Conservation (phyloP, 2,888 invertebrate species). For the Cantharis rufa region DNA sequence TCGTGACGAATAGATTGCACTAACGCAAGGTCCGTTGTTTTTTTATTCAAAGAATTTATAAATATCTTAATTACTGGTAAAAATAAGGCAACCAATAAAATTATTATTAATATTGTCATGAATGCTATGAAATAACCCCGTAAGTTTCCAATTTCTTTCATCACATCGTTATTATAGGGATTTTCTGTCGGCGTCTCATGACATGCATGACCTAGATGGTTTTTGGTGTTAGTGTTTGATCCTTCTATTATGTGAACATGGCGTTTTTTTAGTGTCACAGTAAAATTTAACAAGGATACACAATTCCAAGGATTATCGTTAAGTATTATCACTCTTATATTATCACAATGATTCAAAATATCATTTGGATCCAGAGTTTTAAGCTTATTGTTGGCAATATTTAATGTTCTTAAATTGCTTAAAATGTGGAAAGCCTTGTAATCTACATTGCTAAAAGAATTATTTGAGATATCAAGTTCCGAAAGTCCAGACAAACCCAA, state of each 20-base stretch:
- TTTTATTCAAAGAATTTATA: neutral
- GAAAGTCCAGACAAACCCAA: neutral
- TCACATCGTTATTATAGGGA: neutral
- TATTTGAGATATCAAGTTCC: slow-evolving; percentile 11
- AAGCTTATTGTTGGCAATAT: slow-evolving; percentile 20
- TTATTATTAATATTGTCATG: neutral
- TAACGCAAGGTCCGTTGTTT: neutral
- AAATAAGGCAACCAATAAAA: neutral
- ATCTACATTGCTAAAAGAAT: neutral
- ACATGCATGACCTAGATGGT: slow-evolving; percentile 11
- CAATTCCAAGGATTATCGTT: slow-evolving; percentile 23
- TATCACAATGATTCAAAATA: neutral
- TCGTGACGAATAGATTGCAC: neutral
- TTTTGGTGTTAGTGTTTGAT: neutral
- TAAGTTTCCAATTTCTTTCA: neutral
- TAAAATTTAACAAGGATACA: slow-evolving; percentile 7
- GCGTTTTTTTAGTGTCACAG: neutral
- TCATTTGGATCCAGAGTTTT: slow-evolving; percentile 7
- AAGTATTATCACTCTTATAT: neutral
- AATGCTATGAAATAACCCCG: neutral
- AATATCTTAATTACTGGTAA: neutral
- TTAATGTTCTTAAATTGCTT: neutral
- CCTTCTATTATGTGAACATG: neutral
- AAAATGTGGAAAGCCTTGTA: slow-evolving; percentile 14
- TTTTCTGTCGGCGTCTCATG: neutral